A percentile compares a stretch with the other conserved stretches of the same genome.
Conservation (phyloP, 2,113 vertebrate genomes). For the Microcebus lehilahytsara region DNA sequence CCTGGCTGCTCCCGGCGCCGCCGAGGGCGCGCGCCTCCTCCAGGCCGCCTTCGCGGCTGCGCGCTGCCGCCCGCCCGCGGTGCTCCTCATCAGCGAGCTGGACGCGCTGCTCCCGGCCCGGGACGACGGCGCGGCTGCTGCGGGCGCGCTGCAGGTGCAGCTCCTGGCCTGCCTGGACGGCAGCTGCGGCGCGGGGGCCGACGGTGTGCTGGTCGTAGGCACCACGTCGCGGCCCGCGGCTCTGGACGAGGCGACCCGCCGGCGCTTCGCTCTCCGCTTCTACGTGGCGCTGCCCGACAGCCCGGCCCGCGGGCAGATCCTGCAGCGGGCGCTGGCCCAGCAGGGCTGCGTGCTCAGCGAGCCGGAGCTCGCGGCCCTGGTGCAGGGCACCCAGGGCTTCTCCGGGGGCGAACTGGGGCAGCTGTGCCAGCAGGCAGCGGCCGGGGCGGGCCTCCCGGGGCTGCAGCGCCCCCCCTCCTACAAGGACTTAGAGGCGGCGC, state of each 20-base stretch:
- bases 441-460: conserved; percentile 84
- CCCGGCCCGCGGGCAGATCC: conserved; percentile 89
- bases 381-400: conserved; percentile 94
- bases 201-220: conserved; percentile 89
- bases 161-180: conserved; percentile 92
- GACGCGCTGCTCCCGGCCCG: conserved; percentile 86
- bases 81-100: conserved; percentile 93
- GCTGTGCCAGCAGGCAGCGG: conserved; percentile 90
- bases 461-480: conserved; percentile 87
- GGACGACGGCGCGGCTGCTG: conserved; percentile 61
- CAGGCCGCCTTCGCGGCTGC: conserved; percentile 91
- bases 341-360: conserved; percentile 91
- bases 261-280: conserved; percentile 92
- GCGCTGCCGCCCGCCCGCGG: conserved; percentile 87
- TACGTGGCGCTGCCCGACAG: conserved; percentile 91
- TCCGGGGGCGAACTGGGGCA: conserved; percentile 91
- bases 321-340: conserved; percentile 89
- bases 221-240: conserved; percentile 91
- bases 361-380: conserved; percentile 90
- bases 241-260: conserved; percentile 92
- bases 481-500: conserved; percentile 94
- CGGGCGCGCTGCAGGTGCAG: conserved; percentile 83
- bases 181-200: conserved; percentile 84
- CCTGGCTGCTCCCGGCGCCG: conserved; percentile 90
- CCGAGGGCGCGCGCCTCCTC: conserved; percentile 92